A percentile compares a stretch with the other conserved stretches of the same genome.
Conservation (phyloP, 1,140 invertebrate genomes). For the Eueides isabella region DNA sequence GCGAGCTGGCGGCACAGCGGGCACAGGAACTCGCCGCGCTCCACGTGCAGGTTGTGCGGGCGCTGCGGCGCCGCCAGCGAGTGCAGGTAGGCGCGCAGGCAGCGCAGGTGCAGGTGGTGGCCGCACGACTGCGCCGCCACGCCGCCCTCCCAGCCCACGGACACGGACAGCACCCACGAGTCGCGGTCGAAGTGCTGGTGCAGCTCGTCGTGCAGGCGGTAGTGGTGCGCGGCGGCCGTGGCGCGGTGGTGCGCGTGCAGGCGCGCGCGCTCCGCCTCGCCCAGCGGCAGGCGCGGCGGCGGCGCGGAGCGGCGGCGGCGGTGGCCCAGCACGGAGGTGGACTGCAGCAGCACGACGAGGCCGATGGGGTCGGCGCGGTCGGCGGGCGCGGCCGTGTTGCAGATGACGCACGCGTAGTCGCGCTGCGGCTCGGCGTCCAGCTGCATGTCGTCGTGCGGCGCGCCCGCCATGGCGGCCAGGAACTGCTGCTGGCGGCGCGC, state of each 20-base stretch:
- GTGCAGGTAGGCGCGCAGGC: conserved; percentile 93
- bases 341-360: conserved; percentile 93
- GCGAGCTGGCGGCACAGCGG: conserved; percentile 96
- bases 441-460: conserved; percentile 85
- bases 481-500: conserved; percentile 95
- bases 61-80: conserved; percentile 90
- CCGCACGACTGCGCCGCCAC: conserved; percentile 98
- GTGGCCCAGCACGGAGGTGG: conserved; percentile 92
- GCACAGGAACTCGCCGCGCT: conserved; percentile 95
- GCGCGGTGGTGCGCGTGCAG: conserved; percentile 85
- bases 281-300: conserved; percentile 63
- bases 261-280: conserved; percentile 82
- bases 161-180: conserved; percentile 93
- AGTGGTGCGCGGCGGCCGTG: conserved; percentile 86
- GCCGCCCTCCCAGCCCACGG: conserved; percentile 95
- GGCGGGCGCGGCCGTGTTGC: conserved; percentile 93
- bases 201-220: conserved; percentile 87
- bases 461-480: conserved; percentile 89
- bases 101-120: conserved; percentile 97
- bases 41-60: conserved; percentile 88
- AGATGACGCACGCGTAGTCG: conserved; percentile 98
- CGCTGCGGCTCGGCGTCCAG: conserved; percentile 86
- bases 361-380: conserved; percentile 94
- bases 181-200: conserved; percentile 88
- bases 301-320: conserved; percentile 82